Evolutionary conservation across 2,888 invertebrate species (phyloP), one percentile per base, ranked within the genome.

Genomic region (Zygaena filipendulae): DNA sequence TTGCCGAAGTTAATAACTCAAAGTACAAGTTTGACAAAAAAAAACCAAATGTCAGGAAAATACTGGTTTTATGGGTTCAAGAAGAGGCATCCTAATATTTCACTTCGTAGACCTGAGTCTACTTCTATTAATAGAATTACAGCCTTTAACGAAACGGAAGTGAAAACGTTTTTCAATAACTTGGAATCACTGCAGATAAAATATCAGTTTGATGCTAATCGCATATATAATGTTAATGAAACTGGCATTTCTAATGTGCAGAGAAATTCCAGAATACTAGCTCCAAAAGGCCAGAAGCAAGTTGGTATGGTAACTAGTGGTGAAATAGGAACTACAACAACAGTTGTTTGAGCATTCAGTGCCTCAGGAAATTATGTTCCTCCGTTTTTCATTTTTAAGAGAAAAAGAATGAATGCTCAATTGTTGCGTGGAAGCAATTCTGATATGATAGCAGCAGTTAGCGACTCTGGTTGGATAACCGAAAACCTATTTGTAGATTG

Each of bases 341-440:
- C 57, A 33, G 48, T 43, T 51, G 43, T 54, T 30, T 57, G 52
- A 38, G 46, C 45, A 31, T 43, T 59, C 26, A 63, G 47, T 51
- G 59, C 60, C 12, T 27, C 47, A 18, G 57, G 56, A 7, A 27
- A 28, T 7, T 59, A 48, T 32, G 29, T 63, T 29, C 53, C 57
- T 21, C 59, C 56, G 19, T 45, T 59, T 43, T 53, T 59, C 33
- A 55, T 62, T 11, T 60, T 51, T 36, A 31, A 27, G 10, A n/a
- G 27, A 9, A 27, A n/a, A n/a, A n/a, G n/a, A n/a, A n/a, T 31
- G 20, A 27, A 25, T 21, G 16, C 25, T 7, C 27, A 52, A 48
- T 33, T 45, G 30, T 39, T 55, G 11, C 23, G 45, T 43, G 45
- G 33, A 23, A 29, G 36, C 32, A 40, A 30, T 32, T 7, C 24